Evolutionary conservation across 2,888 invertebrate species (phyloP).

Genomic region (Rotaria magnacalcarata): DNA sequence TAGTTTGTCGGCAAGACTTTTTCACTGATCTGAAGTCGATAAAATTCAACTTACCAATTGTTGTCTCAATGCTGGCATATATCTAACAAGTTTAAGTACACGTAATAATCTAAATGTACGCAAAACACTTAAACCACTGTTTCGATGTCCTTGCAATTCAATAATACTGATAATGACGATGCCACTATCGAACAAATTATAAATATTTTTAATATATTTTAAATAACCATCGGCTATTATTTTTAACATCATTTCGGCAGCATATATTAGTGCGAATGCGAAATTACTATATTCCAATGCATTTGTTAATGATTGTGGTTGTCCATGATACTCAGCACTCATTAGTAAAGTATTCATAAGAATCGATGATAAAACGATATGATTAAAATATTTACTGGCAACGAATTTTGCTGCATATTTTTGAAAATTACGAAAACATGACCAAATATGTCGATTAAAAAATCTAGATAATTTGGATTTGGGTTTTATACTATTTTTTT

Average conservation of each 20-base stretch:
- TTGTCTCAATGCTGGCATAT: conserved; percentile 92
- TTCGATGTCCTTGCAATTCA: conserved; percentile 22
- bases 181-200: conserved; percentile 96
- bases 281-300: conserved; percentile 93
- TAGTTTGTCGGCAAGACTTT: too few species aligned
- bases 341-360: conserved; percentile 95
- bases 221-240: conserved; percentile 89
- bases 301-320: conserved; percentile 82
- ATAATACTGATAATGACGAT: conserved; percentile 75
- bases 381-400: conserved; percentile 91
- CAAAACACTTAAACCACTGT: conserved; percentile 86
- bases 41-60: conserved; percentile 76
- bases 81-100: conserved; percentile 87
- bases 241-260: conserved; percentile 93
- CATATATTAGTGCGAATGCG: conserved; percentile 92
- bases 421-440: neutral
- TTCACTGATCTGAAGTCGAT: too few species aligned
- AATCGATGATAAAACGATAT: conserved; percentile 89
- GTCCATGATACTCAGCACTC: conserved; percentile 98
- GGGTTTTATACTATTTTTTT: neutral
- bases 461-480: conserved; percentile 20
- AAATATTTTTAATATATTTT: conserved; percentile 92
- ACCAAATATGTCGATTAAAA: neutral
- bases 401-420: conserved; percentile 60
- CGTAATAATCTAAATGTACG: conserved; percentile 92